A percentile compares a stretch with the other conserved stretches of the same genome.
Conservation (phyloP, 2,888 invertebrate genomes). For the Drosophila tanythrix region DNA sequence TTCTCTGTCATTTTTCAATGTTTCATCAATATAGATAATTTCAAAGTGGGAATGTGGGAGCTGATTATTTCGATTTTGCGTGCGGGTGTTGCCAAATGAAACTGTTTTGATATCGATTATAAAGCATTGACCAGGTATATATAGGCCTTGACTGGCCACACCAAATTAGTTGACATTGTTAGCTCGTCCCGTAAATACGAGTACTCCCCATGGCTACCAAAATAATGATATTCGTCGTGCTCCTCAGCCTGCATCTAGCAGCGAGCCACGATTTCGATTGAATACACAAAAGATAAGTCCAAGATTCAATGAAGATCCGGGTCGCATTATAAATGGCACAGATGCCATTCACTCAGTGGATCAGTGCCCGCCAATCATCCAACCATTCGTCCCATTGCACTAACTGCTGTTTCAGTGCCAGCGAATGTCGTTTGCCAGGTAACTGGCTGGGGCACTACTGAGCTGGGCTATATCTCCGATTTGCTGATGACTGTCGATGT, state of each 20-base stretch:
- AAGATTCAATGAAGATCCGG: slow-evolving; percentile 62
- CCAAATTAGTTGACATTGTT: slow-evolving; percentile 55
- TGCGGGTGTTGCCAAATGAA: slow-evolving; percentile 61
- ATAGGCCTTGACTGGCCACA: slow-evolving; percentile 13
- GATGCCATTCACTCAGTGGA: slow-evolving; percentile 60
- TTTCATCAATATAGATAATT: neutral
- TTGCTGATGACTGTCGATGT: slow-evolving; percentile 74
- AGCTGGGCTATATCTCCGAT: slow-evolving; percentile 60
- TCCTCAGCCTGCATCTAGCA: slow-evolving; percentile 10
- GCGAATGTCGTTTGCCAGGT: slow-evolving; percentile 76
- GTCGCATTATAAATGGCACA: slow-evolving; percentile 78
- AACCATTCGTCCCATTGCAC: slow-evolving; percentile 72
- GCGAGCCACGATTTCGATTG: slow-evolving; percentile 18
- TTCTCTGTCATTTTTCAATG: neutral
- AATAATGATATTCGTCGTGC: slow-evolving; percentile 17
- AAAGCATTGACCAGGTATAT: slow-evolving; percentile 31
- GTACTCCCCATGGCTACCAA: slow-evolving; percentile 28
- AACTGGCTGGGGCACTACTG: slow-evolving; percentile 83
- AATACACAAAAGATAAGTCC: slow-evolving; percentile 27
- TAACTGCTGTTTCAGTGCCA: slow-evolving; percentile 51
- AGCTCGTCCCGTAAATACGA: slow-evolving; percentile 39
- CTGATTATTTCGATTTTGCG: slow-evolving; percentile 71
- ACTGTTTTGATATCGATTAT: slow-evolving; percentile 34
- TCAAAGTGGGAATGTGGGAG: slow-evolving; percentile 16
- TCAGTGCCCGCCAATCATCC: slow-evolving; percentile 78